These are phyloP conservation scores for Archocentrus centrarchus DNA, from an alignment of 2,113 vertebrate genomes.

Conservation along the genomic window DNA sequence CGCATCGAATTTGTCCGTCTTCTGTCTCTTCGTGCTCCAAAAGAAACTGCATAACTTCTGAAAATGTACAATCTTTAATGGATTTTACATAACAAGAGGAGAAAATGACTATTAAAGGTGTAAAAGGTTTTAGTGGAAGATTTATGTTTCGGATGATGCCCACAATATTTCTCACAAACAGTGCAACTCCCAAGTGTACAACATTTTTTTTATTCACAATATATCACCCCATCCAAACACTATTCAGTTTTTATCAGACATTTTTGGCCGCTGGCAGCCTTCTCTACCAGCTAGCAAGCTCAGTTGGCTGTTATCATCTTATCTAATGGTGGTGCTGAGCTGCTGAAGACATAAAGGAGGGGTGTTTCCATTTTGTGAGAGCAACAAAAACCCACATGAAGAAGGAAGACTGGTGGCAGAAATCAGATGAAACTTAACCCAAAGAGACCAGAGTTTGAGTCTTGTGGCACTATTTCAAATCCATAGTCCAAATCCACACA, in stretches of 20 bases:
- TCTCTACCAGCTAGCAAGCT: neutral
- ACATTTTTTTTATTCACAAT: neutral
- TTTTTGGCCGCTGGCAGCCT: neutral
- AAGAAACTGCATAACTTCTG: neutral
- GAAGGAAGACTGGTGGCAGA: neutral
- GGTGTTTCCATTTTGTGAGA: no score
- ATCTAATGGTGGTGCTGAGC: neutral
- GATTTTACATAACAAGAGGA: no score
- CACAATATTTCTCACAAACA: no score
- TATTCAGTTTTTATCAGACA: neutral
- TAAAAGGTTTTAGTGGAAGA: no score
- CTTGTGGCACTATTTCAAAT: no score
- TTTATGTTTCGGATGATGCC: neutral
- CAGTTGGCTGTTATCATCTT: neutral
- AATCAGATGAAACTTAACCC: no score
- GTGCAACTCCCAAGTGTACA: no score
- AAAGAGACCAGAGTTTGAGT: no score
- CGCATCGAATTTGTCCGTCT: neutral
- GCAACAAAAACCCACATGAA: neutral
- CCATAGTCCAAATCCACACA: no score
- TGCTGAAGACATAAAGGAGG: neutral
- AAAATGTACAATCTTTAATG: neutral
- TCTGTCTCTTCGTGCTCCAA: neutral
- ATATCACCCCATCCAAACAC: no score
- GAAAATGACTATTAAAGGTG: neutral